A percentile compares a stretch with the other conserved stretches of the same genome.
Evolutionary conservation across 2,888 invertebrate genomes (phyloP).

Genomic region (Abrostola tripartita): DNA sequence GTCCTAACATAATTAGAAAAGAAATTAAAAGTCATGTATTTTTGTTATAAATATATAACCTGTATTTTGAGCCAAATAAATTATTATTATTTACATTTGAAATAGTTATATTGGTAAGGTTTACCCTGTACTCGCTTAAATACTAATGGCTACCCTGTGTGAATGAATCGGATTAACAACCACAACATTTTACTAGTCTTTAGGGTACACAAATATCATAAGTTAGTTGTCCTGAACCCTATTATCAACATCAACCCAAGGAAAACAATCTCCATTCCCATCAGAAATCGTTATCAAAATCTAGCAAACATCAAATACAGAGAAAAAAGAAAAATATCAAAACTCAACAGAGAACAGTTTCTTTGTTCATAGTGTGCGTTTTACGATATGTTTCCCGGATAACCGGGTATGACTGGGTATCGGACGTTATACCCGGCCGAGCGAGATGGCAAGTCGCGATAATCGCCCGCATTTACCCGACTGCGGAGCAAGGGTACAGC

Average conservation of each 20-base stretch:
- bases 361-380: constrained; percentile 50
- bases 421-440: constrained; percentile 45
- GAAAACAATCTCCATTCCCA: constrained; percentile 18
- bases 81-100: too few species aligned
- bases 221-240: not conserved
- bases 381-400: constrained; percentile 50
- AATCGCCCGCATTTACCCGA: constrained; percentile 50
- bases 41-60: too few species aligned
- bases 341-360: constrained; percentile 42
- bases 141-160: too few species aligned
- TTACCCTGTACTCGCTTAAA: too few species aligned
- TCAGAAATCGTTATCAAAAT: constrained; percentile 50
- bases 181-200: too few species aligned
- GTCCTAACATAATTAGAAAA: too few species aligned
- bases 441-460: constrained; percentile 45
- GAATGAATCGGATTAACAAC: too few species aligned
- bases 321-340: constrained; percentile 37
- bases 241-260: not conserved
- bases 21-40: too few species aligned
- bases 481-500: constrained; percentile 19
- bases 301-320: constrained; percentile 34
- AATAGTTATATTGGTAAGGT: too few species aligned
- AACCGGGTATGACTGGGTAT: constrained; percentile 41
- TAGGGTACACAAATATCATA: not conserved
- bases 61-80: too few species aligned